Conservation (phyloP, 2,113 vertebrate species). For the Pongo abelii region DNA sequence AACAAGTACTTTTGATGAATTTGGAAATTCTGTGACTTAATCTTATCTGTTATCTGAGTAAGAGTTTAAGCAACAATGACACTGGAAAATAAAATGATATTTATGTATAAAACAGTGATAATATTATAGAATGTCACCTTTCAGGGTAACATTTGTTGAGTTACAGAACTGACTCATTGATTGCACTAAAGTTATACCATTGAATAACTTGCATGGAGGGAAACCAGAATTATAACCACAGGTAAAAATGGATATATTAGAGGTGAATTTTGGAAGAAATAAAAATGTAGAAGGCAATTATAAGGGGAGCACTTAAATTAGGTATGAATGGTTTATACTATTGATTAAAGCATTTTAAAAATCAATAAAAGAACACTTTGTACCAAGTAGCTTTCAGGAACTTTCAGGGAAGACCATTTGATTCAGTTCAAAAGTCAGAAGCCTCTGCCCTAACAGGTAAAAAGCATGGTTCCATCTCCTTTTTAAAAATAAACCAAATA, state of each 20-base stretch:
- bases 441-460: constrained; percentile 13
- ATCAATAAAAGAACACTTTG: constrained; percentile 78
- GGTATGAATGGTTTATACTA: constrained; percentile 76
- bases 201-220: constrained; percentile 1
- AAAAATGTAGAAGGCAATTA: constrained; percentile 63
- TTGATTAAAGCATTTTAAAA: constrained; percentile 81
- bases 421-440: constrained; percentile 73
- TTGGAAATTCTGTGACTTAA: neutral
- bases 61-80: neutral
- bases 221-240: constrained; percentile 40
- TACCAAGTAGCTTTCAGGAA: constrained; percentile 61
- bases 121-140: neutral
- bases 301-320: constrained; percentile 61
- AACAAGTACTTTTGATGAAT: neutral
- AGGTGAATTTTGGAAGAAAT: constrained; percentile 65
- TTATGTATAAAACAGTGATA: neutral
- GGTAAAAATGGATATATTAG: constrained; percentile 46
- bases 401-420: constrained; percentile 59
- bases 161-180: neutral
- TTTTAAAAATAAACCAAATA: constrained; percentile 52
- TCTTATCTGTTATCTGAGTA: neutral
- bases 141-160: neutral
- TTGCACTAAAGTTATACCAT: neutral
- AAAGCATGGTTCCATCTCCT: neutral
- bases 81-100: neutral